Percentiles rank a stretch among this genome's conserved stretches.
Evolutionary conservation across 2,888 invertebrate species (phyloP).

Genomic region (Calliphora vomitoria): DNA sequence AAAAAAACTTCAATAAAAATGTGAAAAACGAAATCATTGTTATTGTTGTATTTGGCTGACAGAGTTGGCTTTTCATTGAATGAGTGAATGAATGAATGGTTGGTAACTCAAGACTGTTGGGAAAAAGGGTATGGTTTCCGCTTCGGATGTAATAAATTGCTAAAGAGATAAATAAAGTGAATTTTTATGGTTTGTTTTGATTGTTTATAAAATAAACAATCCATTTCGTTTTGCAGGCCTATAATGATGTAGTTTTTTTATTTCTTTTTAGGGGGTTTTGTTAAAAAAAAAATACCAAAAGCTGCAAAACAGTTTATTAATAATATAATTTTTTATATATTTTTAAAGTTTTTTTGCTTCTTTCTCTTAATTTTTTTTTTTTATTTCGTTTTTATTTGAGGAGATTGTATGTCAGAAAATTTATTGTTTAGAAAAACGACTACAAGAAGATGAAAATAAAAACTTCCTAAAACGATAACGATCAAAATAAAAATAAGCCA

Average conservation of each 20-base stretch:
- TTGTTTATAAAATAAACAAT: constrained; percentile 71
- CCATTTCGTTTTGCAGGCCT: constrained; percentile 62
- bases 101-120: constrained; percentile 66
- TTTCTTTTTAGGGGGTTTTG: constrained; percentile 8
- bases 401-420: constrained; percentile 72
- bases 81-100: neutral
- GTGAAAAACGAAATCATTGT: constrained; percentile 55
- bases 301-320: constrained; percentile 58
- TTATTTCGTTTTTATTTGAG: constrained; percentile 1
- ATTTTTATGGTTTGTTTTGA: constrained; percentile 73
- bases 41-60: constrained; percentile 23
- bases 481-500: constrained; percentile 49
- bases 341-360: constrained; percentile 22
- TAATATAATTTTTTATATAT: constrained; percentile 42
- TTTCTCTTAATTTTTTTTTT: constrained; percentile 25
- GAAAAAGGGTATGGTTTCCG: constrained; percentile 75
- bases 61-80: neutral
- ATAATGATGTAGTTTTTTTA: constrained; percentile 48
- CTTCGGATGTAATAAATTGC: constrained; percentile 75
- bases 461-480: constrained; percentile 68
- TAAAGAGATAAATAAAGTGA: constrained; percentile 73
- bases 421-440: constrained; percentile 71
- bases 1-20: constrained; percentile 19
- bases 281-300: constrained; percentile 24
- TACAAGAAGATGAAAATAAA: constrained; percentile 67